These are phyloP conservation scores for Caenorhabditis macrosperma DNA, from an alignment of 2,888 invertebrate genomes.

Conservation along the genomic window DNA sequence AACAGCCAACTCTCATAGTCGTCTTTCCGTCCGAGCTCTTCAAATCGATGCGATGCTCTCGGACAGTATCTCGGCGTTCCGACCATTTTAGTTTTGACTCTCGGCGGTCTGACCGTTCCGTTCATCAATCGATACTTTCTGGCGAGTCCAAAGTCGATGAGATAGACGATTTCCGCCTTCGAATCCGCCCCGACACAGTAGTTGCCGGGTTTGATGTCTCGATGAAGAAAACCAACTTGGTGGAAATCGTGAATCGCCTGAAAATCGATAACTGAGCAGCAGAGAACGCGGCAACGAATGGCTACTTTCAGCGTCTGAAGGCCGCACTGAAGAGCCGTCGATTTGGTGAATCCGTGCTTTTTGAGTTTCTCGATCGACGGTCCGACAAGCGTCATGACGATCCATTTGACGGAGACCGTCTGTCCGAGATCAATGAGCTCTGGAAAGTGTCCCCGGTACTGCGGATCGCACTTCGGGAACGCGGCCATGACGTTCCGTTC, in stretches of 20 bases:
- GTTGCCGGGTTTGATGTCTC: constrained; percentile 60
- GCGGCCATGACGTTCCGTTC: constrained; percentile 52
- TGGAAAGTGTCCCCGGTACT: constrained; percentile 34
- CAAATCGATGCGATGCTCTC: constrained; percentile 45
- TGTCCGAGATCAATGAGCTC: constrained; percentile 48
- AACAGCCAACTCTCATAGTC: constrained; percentile 58
- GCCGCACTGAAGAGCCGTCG: constrained; percentile 41
- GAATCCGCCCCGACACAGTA: constrained; percentile 40
- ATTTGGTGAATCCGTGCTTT: constrained; percentile 24
- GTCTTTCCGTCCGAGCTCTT: constrained; percentile 49
- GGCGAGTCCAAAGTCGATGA: constrained; percentile 58
- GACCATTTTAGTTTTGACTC: constrained; percentile 46
- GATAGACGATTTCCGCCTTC: constrained; percentile 17
- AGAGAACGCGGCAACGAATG: background rate
- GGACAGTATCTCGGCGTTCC: constrained; percentile 56
- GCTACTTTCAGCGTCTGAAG: constrained; percentile 41
- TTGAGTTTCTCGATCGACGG: constrained; percentile 44
- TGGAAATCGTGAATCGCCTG: constrained; percentile 53
- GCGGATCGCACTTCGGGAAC: constrained; percentile 24
- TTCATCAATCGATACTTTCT: constrained; percentile 35
- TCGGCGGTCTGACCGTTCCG: constrained; percentile 35
- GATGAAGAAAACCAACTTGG: constrained; percentile 49
- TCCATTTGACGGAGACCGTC: constrained; percentile 46
- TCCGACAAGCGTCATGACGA: constrained; percentile 61
- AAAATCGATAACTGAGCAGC: background rate